Base-by-base conservation (phyloP, 1,140 invertebrate species). In the Parapsyche elsis region DNA sequence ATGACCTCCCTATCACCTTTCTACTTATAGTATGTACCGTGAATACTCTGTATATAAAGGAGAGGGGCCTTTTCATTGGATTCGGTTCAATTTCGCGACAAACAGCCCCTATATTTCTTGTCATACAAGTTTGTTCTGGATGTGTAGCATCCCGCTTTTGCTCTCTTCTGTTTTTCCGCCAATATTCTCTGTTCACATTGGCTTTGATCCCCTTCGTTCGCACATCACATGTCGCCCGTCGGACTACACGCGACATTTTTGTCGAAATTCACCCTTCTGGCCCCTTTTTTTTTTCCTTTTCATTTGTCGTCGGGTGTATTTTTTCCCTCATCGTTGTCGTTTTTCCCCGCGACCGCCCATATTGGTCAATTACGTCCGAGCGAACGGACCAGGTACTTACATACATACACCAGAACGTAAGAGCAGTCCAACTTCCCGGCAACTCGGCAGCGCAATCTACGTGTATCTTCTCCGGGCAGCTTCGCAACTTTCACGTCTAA, bases 401-500 rank as follows among this genome's bases (percentile, higher is more conserved):
- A 9, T 53, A 45, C 26, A 19, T n/a, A 24, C 10, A 9, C 21
- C 38, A 7, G 19, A 7, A n/a, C 30, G 57, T 19, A 23, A n/a
- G 5, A 24, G 14, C 24, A 38, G 61, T 10, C 26, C 38, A 45
- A 71, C 24, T 71, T 45, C 19, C n/a, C 2, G 38, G 67, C 0
- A 38, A 26, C 45, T 79, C 77, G 30, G 49, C 71, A 44, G 26
- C 45, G 71, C 76, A 79, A 79, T 81, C 81, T 81, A 76, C 77
- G 71, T 79, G 80, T 81, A 79, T 81, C 80, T 74, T 70, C 23
- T 14, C 57, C 57, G 79, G 57, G 30, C 71, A 49, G 76, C 64
- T 53, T 74, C n/a, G 49, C 71, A 81, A 81, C 80, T 81, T 81
- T 30, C 75, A 64, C 75, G 23, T 77, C 71, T 67, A 81, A 78